Evolutionary conservation across 2,888 invertebrate species (phyloP).

Genomic region (Drosophila aldrichi): DNA sequence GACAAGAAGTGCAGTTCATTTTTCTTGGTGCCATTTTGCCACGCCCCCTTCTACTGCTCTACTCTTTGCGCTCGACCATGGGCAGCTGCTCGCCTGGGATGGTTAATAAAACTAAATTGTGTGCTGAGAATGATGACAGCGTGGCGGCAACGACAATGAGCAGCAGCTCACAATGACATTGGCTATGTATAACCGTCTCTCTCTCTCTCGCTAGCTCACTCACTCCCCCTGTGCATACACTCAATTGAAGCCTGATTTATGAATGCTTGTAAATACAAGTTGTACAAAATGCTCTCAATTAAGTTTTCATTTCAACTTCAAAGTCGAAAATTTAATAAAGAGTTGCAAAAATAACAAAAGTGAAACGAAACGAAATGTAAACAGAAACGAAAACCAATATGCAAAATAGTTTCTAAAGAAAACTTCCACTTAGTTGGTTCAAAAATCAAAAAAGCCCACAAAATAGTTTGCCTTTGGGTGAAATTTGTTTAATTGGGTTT

Average conservation of each 20-base stretch:
- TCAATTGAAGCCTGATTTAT: slow-evolving; percentile 27
- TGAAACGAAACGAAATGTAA: background rate
- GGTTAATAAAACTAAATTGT: slow-evolving; percentile 80
- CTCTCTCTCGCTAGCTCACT: background rate
- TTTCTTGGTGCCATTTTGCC: slow-evolving; percentile 42
- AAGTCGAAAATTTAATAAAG: slow-evolving; percentile 10
- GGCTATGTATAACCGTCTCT: slow-evolving; percentile 12
- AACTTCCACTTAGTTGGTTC: slow-evolving; percentile 7
- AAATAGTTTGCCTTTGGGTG: slow-evolving; percentile 27
- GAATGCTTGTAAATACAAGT: slow-evolving; percentile 10
- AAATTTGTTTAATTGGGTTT: slow-evolving; percentile 4
- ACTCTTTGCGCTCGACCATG: background rate
- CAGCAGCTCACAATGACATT: slow-evolving; percentile 24
- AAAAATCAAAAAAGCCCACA: slow-evolving; percentile 14
- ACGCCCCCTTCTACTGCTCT: background rate
- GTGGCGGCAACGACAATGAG: slow-evolving; percentile 41
- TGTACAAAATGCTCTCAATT: slow-evolving; percentile 36
- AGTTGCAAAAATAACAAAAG: background rate
- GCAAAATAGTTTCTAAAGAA: slow-evolving; percentile 27
- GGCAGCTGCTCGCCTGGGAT: background rate
- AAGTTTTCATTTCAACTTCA: slow-evolving; percentile 19
- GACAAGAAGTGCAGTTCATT: slow-evolving; percentile 58
- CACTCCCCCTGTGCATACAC: slow-evolving; percentile 2
- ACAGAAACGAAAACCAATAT: slow-evolving; percentile 24
- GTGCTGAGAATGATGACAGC: slow-evolving; percentile 69